Base-by-base conservation (phyloP, 2,888 invertebrate genomes). In the Heliconius charithonia region DNA sequence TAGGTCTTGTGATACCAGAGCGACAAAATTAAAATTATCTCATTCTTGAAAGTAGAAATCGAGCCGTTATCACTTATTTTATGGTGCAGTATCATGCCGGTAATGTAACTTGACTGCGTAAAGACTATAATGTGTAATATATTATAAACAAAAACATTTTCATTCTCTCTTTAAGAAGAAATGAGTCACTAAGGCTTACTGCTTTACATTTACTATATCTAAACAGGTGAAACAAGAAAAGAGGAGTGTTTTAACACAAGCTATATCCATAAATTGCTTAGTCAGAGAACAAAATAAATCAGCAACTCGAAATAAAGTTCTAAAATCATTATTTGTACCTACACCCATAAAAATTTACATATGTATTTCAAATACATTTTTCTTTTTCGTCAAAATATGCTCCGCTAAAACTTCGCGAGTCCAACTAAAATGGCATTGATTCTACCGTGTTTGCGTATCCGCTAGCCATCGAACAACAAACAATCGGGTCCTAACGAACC, bases 401-500 rank as follows among this genome's bases (percentile, higher is more conserved):
- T 72, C 9, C n/a, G 22, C 22, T 13, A 71, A 59, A 59, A 37
- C n/a, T 72, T 37, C n/a, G 22, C 29, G 25, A 59, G n/a, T 59
- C 37, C 59, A 37, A 72, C 59, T 59, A 72, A 37, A 66, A 72
- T 69, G 37, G 51, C 62, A 37, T 77, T 62, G 37, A 51, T 59
- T 72, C 70, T 27, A 59, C 70, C 74, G 70, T 80, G 81, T 80
- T 81, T 81, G 78, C 76, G 76, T 80, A 81, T 79, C 81, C 70
- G 75, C 72, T 79, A 76, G 73, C 82, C 80, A 80, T 78, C 81
- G 76, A 81, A 82, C 81, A 84, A 83, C 89, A 90, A 91, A 91
- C 91, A 91, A 91, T 91, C 85, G 88, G 79, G 81, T 81, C 82
- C 88, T 92, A 92, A 92, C 90, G 90, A 91, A 89, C 89, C 88